Evolutionary conservation across 1,140 invertebrate species (phyloP).

Genomic region (Drosophila punjabiensis): DNA sequence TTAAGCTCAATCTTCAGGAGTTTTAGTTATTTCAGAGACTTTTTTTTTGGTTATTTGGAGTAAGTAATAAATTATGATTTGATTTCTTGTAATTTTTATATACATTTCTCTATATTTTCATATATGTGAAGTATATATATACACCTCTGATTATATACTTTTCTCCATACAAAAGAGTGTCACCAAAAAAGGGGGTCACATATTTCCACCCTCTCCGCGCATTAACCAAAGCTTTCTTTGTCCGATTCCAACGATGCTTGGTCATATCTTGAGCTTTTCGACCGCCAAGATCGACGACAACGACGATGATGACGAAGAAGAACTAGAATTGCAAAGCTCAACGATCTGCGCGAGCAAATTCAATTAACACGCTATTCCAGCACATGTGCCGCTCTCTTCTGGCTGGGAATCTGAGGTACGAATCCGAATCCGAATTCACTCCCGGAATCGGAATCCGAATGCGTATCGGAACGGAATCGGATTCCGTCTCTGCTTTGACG

Average conservation of each 20-base stretch:
- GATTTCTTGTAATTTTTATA: neutral
- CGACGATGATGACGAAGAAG: neutral
- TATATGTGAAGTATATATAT: neutral
- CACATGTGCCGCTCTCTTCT: slow-evolving; percentile 9
- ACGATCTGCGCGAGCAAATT: slow-evolving; percentile 12
- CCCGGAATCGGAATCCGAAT: neutral
- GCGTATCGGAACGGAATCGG: neutral
- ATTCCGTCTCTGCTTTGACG: neutral
- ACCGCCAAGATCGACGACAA: neutral
- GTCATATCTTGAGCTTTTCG: slow-evolving; percentile 31
- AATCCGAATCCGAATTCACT: neutral
- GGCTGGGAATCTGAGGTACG: neutral
- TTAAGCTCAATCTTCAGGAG: too few species aligned
- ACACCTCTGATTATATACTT: neutral
- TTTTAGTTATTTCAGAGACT: too few species aligned
- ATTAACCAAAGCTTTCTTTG: slow-evolving; percentile 16
- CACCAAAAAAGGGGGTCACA: neutral
- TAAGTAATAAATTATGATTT: too few species aligned
- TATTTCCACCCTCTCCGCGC: neutral
- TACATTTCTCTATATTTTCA: neutral
- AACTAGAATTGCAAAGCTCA: slow-evolving; percentile 39
- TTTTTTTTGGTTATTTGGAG: too few species aligned
- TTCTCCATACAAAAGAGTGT: neutral
- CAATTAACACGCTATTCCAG: slow-evolving; percentile 36
- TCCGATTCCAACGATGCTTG: neutral